Evolutionary conservation across 2,113 vertebrate genomes (phyloP).

Genomic region (Pangasianodon gigas): DNA sequence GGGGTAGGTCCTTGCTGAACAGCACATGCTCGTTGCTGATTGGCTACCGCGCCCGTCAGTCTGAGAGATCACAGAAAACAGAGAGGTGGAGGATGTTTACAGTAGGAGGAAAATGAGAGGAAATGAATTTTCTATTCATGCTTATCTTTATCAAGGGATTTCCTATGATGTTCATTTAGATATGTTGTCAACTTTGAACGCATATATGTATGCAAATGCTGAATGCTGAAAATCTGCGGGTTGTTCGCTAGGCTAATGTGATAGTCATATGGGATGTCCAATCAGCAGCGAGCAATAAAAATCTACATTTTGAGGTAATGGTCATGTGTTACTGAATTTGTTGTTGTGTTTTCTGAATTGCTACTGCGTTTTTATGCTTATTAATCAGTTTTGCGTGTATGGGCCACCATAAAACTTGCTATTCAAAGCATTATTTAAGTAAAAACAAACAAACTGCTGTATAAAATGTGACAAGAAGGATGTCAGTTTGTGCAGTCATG

Average conservation of each 20-base stretch:
- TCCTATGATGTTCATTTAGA: not conserved
- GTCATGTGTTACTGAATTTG: not conserved
- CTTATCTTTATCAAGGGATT: not conserved
- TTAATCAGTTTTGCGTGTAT: not conserved
- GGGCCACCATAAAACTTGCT: not conserved
- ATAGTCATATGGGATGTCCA: not conserved
- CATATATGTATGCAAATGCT: no score
- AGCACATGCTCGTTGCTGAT: not conserved
- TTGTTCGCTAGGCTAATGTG: not conserved
- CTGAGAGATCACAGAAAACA: not conserved
- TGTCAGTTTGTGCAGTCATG: not conserved
- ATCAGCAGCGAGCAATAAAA: not conserved
- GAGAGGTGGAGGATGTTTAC: not conserved
- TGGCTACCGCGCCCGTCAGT: not conserved
- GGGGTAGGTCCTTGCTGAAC: not conserved
- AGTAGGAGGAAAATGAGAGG: no score
- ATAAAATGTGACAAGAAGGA: not conserved
- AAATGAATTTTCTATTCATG: not conserved
- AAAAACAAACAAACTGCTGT: not conserved
- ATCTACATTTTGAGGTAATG: not conserved
- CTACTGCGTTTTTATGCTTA: not conserved
- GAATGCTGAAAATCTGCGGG: not conserved
- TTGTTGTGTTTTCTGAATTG: not conserved
- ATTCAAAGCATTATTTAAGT: not conserved
- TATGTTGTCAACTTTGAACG: not conserved